Conservation (phyloP, 2,888 invertebrate species). For the Melinaea marsaeus region DNA sequence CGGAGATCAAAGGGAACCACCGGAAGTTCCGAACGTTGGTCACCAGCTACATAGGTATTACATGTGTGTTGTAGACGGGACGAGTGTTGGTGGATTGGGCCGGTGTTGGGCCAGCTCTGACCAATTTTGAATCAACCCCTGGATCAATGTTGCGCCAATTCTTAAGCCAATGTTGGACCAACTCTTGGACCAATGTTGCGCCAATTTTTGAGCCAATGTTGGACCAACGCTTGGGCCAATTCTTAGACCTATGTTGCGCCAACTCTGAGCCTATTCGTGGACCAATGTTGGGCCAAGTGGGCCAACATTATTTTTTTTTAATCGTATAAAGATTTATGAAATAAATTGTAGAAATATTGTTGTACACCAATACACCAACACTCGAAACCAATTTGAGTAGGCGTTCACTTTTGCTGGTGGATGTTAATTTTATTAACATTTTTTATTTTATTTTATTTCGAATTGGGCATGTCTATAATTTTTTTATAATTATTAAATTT, state of each 20-base stretch:
- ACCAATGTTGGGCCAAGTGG: too few relatives aligned
- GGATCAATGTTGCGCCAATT: too few relatives aligned
- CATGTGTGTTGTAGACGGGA: conserved; percentile 37
- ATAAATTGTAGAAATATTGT: background rate
- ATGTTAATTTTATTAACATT: conserved; percentile 37
- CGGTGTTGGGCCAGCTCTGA: background rate
- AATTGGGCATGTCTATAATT: conserved; percentile 34
- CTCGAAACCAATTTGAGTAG: conserved; percentile 47
- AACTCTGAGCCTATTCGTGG: too few relatives aligned
- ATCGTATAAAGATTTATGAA: background rate
- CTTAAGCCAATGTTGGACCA: too few relatives aligned
- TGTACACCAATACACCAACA: conserved; percentile 40
- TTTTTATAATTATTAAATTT: conserved; percentile 31
- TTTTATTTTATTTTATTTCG: conserved; percentile 30
- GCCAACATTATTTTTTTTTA: too few relatives aligned
- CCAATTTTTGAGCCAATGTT: too few relatives aligned
- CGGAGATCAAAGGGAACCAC: conserved; percentile 98
- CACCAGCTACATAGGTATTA: conserved; percentile 98
- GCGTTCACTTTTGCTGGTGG: conserved; percentile 45
- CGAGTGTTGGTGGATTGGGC: conserved; percentile 37
- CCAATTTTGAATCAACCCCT: background rate
- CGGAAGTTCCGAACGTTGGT: conserved; percentile 99
- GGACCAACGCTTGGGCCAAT: too few relatives aligned
- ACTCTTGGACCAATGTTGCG: too few relatives aligned
- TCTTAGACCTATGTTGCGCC: too few relatives aligned